Conservation (phyloP, 2,113 vertebrate genomes). For the Maccullochella peelii region DNA sequence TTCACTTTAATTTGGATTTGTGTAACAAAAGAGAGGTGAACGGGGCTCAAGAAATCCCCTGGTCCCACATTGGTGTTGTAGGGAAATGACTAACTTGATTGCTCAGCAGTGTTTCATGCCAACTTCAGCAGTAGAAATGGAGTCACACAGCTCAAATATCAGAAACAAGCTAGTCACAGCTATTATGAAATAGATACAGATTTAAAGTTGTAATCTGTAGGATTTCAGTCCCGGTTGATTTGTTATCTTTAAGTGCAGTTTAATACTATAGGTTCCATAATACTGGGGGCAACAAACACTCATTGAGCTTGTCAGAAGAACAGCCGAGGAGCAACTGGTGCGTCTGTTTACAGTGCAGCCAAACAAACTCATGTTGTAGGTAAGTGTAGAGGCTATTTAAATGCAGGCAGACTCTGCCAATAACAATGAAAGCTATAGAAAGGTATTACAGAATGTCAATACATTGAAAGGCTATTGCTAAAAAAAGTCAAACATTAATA, state of each 20-base stretch:
- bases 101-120: background rate
- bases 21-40: background rate
- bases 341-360: background rate
- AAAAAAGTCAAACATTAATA: background rate
- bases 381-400: background rate
- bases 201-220: background rate
- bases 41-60: background rate
- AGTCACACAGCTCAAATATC: background rate
- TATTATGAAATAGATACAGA: background rate
- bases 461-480: background rate
- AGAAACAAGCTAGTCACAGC: background rate
- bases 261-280: background rate
- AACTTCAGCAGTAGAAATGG: background rate
- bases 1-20: background rate
- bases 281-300: background rate
- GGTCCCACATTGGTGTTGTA: background rate
- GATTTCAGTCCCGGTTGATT: background rate
- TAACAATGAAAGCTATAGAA: background rate
- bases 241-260: background rate
- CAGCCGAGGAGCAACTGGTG: background rate
- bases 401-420: background rate
- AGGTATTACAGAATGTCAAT: background rate
- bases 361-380: background rate
- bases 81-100: background rate
- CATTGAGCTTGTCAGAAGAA: background rate